Percentiles rank a stretch among this genome's conserved stretches.
phyloP scores from a whole-genome alignment of 1,140 invertebrate species.

The Drosophila bocqueti region DNA sequence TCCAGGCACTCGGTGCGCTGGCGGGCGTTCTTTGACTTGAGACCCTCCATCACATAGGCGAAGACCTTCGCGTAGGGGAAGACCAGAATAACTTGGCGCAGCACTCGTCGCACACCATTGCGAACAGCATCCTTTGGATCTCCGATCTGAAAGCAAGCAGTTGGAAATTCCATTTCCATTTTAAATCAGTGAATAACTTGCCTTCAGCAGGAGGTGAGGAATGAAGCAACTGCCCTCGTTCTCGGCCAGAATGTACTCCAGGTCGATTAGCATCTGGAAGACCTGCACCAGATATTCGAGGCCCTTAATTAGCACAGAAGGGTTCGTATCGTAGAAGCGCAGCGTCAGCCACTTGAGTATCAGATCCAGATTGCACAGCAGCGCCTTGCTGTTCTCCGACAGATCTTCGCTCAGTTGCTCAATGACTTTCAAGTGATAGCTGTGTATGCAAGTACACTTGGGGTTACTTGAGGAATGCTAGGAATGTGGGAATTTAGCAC shows the following conservation, averaged over 20 bases:
- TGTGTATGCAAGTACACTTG: constrained; percentile 1
- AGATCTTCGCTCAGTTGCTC: constrained; percentile 95
- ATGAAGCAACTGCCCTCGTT: constrained; percentile 97
- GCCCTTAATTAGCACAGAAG: constrained; percentile 97
- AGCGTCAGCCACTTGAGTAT: constrained; percentile 98
- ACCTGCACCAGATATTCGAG: constrained; percentile 95
- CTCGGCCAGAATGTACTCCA: constrained; percentile 94
- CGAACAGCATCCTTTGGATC: constrained; percentile 98
- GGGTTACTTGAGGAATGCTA: not conserved
- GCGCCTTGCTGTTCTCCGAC: constrained; percentile 90
- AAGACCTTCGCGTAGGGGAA: constrained; percentile 97
- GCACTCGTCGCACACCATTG: constrained; percentile 93
- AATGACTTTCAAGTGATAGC: constrained; percentile 97
- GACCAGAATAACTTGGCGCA: constrained; percentile 93
- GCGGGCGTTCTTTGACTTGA: constrained; percentile 98
- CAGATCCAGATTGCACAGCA: constrained; percentile 96
- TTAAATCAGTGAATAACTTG: constrained; percentile 68
- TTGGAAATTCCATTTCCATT: too few species aligned
- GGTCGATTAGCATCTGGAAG: constrained; percentile 92
- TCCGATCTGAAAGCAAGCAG: constrained; percentile 85
- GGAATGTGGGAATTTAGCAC: not conserved
- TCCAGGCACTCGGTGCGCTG: constrained; percentile 98
- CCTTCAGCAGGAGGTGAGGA: constrained; percentile 96
- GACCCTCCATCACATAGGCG: constrained; percentile 95
- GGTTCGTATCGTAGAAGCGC: constrained; percentile 99